These are phyloP conservation scores for Drosophila mayaguana DNA, from an alignment of 2,888 invertebrate species.

Conservation along the genomic window DNA sequence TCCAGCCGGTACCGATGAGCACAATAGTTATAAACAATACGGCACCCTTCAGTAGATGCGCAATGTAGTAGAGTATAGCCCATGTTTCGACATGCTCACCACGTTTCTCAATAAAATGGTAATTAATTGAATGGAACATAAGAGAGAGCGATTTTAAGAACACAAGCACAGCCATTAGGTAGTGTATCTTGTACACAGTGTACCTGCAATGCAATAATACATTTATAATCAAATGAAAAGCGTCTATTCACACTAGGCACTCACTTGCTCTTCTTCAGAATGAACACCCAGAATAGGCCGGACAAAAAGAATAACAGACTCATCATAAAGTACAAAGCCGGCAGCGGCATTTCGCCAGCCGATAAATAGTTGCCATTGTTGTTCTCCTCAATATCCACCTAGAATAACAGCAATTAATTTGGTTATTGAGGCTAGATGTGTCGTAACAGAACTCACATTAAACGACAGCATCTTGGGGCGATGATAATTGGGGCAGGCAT, in stretches of 20 bases:
- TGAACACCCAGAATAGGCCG: conserved; percentile 96
- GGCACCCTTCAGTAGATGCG: conserved; percentile 97
- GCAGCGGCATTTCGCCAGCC: conserved; percentile 98
- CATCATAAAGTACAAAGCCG: conserved; percentile 96
- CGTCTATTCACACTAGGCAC: conserved; percentile 44
- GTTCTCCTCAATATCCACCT: conserved; percentile 95
- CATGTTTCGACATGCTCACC: conserved; percentile 98
- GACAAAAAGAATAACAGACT: conserved; percentile 94
- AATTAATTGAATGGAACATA: conserved; percentile 97
- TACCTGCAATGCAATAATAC: conserved; percentile 86
- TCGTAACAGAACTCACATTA: conserved; percentile 86
- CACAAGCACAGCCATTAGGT: conserved; percentile 97
- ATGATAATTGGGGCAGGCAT: conserved; percentile 93
- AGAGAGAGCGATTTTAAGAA: conserved; percentile 96
- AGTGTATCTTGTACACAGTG: conserved; percentile 97
- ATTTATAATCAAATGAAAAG: conserved; percentile 5
- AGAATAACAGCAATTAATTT: conserved; percentile 43
- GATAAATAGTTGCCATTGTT: conserved; percentile 95
- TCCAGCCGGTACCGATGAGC: conserved; percentile 99
- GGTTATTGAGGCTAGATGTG: background rate
- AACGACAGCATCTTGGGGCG: conserved; percentile 87
- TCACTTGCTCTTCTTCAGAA: conserved; percentile 92
- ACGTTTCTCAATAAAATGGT: conserved; percentile 95
- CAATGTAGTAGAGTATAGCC: conserved; percentile 98
- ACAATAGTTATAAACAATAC: conserved; percentile 98